A percentile compares a stretch with the other conserved stretches of the same genome.
Conservation (phyloP, 2,797 vertebrate species). For the Yasuhikotakia modesta region DNA sequence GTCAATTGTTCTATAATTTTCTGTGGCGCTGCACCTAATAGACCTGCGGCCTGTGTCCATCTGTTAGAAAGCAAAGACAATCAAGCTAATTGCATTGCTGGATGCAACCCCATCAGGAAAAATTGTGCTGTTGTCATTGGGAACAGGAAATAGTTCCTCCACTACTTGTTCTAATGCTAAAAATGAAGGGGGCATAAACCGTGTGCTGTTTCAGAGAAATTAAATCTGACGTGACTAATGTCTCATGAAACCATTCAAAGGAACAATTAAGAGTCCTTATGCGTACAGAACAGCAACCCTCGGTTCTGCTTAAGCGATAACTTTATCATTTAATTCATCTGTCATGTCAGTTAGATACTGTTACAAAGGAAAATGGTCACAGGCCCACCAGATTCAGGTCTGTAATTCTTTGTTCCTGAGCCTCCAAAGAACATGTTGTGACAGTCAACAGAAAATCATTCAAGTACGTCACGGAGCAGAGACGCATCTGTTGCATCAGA, state of each 20-base stretch:
- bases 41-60: slow-evolving; percentile 16
- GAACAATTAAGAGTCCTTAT: background rate
- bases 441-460: background rate
- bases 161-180: background rate
- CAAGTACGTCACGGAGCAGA: background rate
- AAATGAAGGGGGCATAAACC: slow-evolving; percentile 6
- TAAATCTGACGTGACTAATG: slow-evolving; percentile 3
- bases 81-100: slow-evolving; percentile 15
- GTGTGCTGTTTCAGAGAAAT: slow-evolving; percentile 2
- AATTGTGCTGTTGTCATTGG: background rate
- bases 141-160: slow-evolving; percentile 5
- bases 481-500: background rate
- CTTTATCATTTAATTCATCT: background rate
- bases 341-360: background rate
- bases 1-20: background rate
- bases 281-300: background rate
- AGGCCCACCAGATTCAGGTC: background rate
- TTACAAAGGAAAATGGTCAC: background rate
- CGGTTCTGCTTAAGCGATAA: background rate
- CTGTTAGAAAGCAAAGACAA: slow-evolving; percentile 13
- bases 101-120: background rate
- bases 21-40: background rate
- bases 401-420: background rate
- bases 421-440: background rate
- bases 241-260: slow-evolving; percentile 4